Evolutionary conservation across 2,888 invertebrate genomes (phyloP).

Genomic region (Nephrotoma flavescens): DNA sequence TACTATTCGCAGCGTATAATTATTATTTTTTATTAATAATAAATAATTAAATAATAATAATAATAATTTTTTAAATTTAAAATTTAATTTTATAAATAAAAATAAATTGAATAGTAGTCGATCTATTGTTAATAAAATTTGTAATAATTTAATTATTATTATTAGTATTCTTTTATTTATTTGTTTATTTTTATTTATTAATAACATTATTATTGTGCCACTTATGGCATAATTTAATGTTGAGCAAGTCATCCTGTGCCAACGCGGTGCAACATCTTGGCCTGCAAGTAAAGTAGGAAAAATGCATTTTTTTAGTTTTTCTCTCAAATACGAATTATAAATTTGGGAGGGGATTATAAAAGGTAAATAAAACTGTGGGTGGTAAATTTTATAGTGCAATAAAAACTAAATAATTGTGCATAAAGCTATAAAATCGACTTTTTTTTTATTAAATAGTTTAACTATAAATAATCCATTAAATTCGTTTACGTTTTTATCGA

Average conservation of each 20-base stretch:
- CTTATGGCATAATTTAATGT: not conserved
- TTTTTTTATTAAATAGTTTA: too few species aligned
- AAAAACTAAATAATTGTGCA: too few species aligned
- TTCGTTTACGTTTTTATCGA: not conserved
- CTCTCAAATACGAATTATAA: not conserved
- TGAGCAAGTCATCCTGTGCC: constrained; percentile 4
- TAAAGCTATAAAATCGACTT: too few species aligned
- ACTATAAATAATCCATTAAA: not conserved
- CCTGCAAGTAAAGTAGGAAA: not conserved
- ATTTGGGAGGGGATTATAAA: not conserved
- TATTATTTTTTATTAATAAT: not conserved
- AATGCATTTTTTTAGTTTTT: not conserved
- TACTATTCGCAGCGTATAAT: not conserved
- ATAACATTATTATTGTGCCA: not conserved
- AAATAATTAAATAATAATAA: not conserved
- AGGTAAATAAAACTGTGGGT: not conserved
- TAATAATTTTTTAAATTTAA: not conserved
- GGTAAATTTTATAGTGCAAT: too few species aligned
- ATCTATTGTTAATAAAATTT: not conserved
- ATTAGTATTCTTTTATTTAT: not conserved
- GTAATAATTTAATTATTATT: not conserved
- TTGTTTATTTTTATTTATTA: not conserved
- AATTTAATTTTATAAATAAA: not conserved
- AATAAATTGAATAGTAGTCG: not conserved
- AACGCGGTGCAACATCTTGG: constrained; percentile 5